phyloP scores from a whole-genome alignment of 2,888 invertebrate genomes.

The Xestia xanthographa region DNA sequence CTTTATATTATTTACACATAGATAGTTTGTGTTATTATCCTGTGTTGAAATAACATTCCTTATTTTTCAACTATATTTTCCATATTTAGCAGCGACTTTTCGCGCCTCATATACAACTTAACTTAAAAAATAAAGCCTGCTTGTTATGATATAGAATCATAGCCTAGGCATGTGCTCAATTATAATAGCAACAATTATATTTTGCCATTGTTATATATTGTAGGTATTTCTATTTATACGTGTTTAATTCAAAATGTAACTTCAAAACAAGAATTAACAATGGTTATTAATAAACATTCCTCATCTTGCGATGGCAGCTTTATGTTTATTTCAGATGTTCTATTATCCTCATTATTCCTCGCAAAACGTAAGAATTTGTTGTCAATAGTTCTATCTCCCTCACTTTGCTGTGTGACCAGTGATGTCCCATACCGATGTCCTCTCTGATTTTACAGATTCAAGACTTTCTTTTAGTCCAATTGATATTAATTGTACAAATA shows the following conservation, averaged over 20 bases:
- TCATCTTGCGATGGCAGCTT: neutral
- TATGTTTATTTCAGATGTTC: neutral
- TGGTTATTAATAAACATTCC: constrained; percentile 21
- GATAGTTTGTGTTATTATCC: neutral
- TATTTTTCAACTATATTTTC: neutral
- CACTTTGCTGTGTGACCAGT: too few relatives aligned
- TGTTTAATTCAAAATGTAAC: constrained; percentile 34
- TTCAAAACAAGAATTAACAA: constrained; percentile 16
- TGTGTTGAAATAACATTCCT: neutral
- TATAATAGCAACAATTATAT: constrained; percentile 27
- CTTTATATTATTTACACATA: neutral
- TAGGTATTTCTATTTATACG: neutral
- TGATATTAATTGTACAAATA: neutral
- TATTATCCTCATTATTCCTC: neutral
- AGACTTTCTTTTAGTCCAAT: neutral
- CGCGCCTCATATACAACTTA: neutral
- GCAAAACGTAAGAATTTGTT: neutral
- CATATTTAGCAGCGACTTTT: neutral
- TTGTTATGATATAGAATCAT: constrained; percentile 7
- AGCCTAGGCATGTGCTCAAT: neutral
- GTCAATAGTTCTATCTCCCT: neutral
- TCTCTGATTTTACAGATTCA: too few relatives aligned
- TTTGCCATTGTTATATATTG: constrained; percentile 25
- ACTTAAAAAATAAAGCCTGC: neutral
- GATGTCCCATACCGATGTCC: neutral